A percentile compares a stretch with the other conserved stretches of the same genome.
phyloP scores from a whole-genome alignment of 2,888 invertebrate genomes.

The Caenorhabditis virilis region DNA sequence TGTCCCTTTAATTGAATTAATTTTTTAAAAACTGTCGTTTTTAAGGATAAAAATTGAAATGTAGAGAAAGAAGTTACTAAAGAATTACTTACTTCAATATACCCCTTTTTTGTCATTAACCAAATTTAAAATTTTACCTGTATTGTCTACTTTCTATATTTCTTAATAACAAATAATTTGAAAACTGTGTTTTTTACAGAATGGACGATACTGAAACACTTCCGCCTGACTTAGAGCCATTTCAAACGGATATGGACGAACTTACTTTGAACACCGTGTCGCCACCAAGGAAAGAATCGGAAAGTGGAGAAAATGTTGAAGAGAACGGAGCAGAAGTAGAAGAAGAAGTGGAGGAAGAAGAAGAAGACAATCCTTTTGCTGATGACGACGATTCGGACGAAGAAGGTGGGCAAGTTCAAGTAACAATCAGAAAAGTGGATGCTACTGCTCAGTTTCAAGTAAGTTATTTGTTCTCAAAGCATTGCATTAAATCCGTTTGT shows the following conservation, averaged over 20 bases:
- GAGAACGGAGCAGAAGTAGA: slow-evolving; percentile 9
- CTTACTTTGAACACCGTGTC: too few species aligned
- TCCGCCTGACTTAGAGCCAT: slow-evolving; percentile 4
- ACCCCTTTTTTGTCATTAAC: too few species aligned
- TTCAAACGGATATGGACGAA: slow-evolving; percentile 5
- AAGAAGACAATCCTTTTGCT: slow-evolving; percentile 46
- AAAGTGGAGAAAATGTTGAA: slow-evolving; percentile 7
- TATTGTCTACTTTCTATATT: too few species aligned
- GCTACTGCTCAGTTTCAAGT: slow-evolving; percentile 35
- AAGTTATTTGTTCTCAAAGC: neutral
- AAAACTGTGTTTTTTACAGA: too few species aligned
- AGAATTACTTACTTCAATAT: too few species aligned
- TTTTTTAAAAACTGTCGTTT: too few species aligned
- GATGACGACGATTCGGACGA: slow-evolving; percentile 60
- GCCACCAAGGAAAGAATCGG: too few species aligned
- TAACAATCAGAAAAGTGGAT: slow-evolving; percentile 67
- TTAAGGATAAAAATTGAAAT: too few species aligned
- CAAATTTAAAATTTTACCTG: too few species aligned
- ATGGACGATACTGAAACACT: slow-evolving; percentile 2
- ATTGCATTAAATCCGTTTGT: neutral
- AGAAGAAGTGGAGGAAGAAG: slow-evolving; percentile 2
- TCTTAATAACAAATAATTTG: too few species aligned
- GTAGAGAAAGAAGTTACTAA: too few species aligned
- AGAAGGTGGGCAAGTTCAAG: slow-evolving; percentile 67
- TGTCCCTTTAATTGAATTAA: too few species aligned